A percentile compares a stretch with the other conserved stretches of the same genome.
These are phyloP conservation scores for Orius insidiosus DNA, from an alignment of 1,140 invertebrate species.

Conservation along the genomic window DNA sequence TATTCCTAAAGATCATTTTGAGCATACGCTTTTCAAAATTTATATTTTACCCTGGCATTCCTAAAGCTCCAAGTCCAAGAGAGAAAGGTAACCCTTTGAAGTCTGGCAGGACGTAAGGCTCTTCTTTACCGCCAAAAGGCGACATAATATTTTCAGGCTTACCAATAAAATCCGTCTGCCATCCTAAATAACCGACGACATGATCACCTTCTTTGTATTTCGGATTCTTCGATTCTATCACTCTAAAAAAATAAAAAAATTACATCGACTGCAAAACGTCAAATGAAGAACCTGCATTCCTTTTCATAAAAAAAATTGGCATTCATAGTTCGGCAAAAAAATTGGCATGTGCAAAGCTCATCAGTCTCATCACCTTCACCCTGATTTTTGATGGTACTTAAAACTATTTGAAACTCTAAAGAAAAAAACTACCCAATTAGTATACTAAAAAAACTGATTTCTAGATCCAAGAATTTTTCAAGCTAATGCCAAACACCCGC, in stretches of 20 bases:
- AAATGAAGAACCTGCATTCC: too few relatives aligned
- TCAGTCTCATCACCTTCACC: neutral
- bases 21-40: too few relatives aligned
- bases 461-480: constrained; percentile 1
- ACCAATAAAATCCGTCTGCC: constrained; percentile 32
- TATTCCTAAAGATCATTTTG: too few relatives aligned
- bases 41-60: constrained; percentile 41
- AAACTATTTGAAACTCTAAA: neutral
- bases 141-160: constrained; percentile 16
- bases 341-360: too few relatives aligned
- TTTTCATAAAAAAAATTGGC: too few relatives aligned
- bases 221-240: constrained; percentile 41
- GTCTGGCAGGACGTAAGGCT: constrained; percentile 32
- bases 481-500: neutral
- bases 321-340: too few relatives aligned
- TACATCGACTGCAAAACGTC: neutral
- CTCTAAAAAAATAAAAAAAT: constrained; percentile 25
- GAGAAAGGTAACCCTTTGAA: constrained; percentile 35
- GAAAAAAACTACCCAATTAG: too few relatives aligned
- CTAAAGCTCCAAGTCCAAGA: constrained; percentile 36
- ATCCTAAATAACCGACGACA: constrained; percentile 38
- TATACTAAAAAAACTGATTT: too few relatives aligned
- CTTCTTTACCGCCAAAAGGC: constrained; percentile 6
- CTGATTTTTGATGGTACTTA: neutral
- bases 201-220: constrained; percentile 39